Evolutionary conservation across 1,140 invertebrate species (phyloP).

Genomic region (Dryas iulia): DNA sequence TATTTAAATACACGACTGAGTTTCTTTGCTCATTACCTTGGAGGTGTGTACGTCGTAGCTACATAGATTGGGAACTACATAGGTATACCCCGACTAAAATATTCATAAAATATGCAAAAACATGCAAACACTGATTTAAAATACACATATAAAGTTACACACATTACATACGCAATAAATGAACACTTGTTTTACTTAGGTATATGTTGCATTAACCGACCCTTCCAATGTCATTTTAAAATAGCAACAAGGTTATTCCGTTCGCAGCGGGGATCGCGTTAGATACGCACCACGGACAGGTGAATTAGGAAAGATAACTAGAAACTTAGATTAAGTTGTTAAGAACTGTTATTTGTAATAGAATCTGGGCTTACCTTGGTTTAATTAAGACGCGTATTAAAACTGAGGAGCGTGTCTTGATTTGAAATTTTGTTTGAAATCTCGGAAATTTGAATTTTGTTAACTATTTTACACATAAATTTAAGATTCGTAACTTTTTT

Average conservation of each 20-base stretch:
- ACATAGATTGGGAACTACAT: too few species aligned
- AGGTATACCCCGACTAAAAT: background rate
- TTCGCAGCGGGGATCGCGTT: slow-evolving; percentile 37
- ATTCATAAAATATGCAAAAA: background rate
- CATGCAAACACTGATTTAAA: background rate
- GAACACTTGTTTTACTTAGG: background rate
- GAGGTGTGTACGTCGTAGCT: too few species aligned
- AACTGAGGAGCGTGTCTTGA: background rate
- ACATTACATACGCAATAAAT: background rate
- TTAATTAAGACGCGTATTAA: slow-evolving; percentile 14
- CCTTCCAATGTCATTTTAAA: slow-evolving; percentile 38
- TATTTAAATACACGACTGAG: background rate
- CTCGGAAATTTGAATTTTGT: background rate
- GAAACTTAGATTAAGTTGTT: slow-evolving; percentile 24
- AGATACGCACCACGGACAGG: slow-evolving; percentile 37
- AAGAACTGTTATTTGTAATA: slow-evolving; percentile 18
- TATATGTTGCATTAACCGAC: slow-evolving; percentile 20
- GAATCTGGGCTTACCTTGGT: slow-evolving; percentile 10
- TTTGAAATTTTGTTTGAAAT: background rate
- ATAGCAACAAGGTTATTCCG: slow-evolving; percentile 30
- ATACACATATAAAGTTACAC: background rate
- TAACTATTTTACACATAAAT: too few species aligned
- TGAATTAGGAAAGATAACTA: slow-evolving; percentile 37
- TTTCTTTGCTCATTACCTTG: background rate
- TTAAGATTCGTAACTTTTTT: too few species aligned